Conservation (phyloP, 2,113 vertebrate species). For the Actenoides hombroni region DNA sequence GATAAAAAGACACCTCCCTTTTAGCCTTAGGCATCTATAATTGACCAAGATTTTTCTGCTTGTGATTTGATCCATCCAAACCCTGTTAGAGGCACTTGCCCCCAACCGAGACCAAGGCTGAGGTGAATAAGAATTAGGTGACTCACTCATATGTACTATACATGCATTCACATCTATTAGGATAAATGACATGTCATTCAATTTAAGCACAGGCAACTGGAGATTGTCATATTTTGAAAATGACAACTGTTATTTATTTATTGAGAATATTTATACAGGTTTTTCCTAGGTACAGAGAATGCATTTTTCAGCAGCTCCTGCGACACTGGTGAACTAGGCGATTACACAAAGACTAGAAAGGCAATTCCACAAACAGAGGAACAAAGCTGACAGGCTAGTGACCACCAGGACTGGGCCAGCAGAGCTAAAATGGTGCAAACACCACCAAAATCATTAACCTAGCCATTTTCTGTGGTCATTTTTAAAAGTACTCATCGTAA, state of each 20-base stretch:
- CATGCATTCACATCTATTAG: slow-evolving; percentile 80
- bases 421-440: slow-evolving; percentile 6
- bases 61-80: slow-evolving; percentile 84
- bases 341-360: slow-evolving; percentile 22
- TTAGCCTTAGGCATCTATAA: slow-evolving; percentile 78
- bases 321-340: slow-evolving; percentile 13
- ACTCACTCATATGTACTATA: slow-evolving; percentile 73
- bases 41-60: slow-evolving; percentile 78
- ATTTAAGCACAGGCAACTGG: slow-evolving; percentile 79
- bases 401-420: background rate
- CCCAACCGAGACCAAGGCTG: slow-evolving; percentile 79
- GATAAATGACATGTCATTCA: slow-evolving; percentile 79
- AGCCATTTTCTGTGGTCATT: background rate
- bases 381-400: background rate
- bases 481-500: background rate
- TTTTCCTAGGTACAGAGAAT: slow-evolving; percentile 69
- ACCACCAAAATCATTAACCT: background rate
- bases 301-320: slow-evolving; percentile 67
- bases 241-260: slow-evolving; percentile 86
- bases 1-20: slow-evolving; percentile 65
- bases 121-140: slow-evolving; percentile 80
- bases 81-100: slow-evolving; percentile 78
- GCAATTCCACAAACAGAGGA: background rate
- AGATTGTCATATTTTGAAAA: slow-evolving; percentile 83
- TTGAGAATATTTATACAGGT: slow-evolving; percentile 81